phyloP scores from a whole-genome alignment of 1,140 invertebrate genomes.

The Neodiprion pinetum region DNA sequence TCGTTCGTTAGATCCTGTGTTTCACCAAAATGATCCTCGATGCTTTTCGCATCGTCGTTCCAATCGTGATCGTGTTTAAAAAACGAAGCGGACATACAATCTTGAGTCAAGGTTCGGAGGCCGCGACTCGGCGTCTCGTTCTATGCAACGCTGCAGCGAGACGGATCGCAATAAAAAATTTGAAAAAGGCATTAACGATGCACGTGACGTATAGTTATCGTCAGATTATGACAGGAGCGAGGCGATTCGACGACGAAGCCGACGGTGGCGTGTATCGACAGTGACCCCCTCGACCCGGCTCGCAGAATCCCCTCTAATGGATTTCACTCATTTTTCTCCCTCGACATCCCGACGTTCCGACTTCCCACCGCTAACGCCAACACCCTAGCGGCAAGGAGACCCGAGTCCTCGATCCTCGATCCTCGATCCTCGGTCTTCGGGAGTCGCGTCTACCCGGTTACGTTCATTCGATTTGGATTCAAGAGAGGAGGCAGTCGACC shows the following conservation, averaged over 20 bases:
- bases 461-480: background rate
- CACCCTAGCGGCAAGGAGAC: background rate
- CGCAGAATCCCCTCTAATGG: conserved; percentile 54
- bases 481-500: background rate
- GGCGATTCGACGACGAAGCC: background rate
- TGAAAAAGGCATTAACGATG: conserved; percentile 46
- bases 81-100: background rate
- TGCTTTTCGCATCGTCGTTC: no score
- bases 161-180: background rate
- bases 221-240: conserved; percentile 13
- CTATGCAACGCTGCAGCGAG: background rate
- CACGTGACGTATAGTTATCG: conserved; percentile 40
- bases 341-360: conserved; percentile 27
- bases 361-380: background rate
- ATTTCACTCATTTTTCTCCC: conserved; percentile 64
- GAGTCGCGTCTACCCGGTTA: background rate
- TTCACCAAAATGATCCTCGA: no score
- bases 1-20: no score
- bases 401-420: background rate
- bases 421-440: background rate
- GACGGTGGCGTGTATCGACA: conserved; percentile 29
- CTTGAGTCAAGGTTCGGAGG: background rate
- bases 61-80: no score
- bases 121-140: background rate
- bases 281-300: background rate